Base-by-base conservation (phyloP, 2,113 vertebrate species). In the Sapayoa aenigma region DNA sequence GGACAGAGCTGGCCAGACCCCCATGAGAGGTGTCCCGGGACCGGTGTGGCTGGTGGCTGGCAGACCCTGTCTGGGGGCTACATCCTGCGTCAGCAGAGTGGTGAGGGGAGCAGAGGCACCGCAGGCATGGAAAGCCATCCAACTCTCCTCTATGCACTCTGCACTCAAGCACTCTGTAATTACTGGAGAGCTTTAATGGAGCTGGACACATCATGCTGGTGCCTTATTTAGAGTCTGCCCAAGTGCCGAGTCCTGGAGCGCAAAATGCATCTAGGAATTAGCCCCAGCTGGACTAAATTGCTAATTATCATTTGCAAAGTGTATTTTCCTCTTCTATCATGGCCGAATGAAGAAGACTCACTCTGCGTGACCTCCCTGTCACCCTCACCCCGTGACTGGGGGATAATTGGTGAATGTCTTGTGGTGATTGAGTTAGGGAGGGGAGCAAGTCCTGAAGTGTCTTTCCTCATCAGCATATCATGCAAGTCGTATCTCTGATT, bases 291-390 rank as follows among this genome's bases (percentile, higher is more conserved):
- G 91, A 80, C 46, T 62, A 75, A 91, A 87, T 90, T 89, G 89
- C 87, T 94, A 77, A 94, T 96, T 94, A 77, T 58, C 39, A 87
- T 95, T 92, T 94, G 84, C 77, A 69, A 87, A 89, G 75, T 35
- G 13, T 42, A 35, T 87, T 84, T 23, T 50, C 58, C 56, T 91
- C 89, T 79, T 80, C 41, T 84, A 28, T 72, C 79, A 39, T 1
- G 41, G 63, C 15, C 50, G 71, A 92, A 84, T 60, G 73, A 30
- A 68, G 77, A 76, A 74, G 87, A n/a, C 33, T 79, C 3, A 3
- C 78, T 73, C 74, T 73, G 74, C 46, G 2, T 2, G 59, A 68
- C 84, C 87, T 84, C 58, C 42, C 66, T 28, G 69, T 31, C 67
- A 42, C 81, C 77, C 81, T 76, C 53, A 8, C 41, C 74, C 91